These are phyloP conservation scores for Homalodisca vitripennis DNA, from an alignment of 1,140 invertebrate species.

Conservation along the genomic window DNA sequence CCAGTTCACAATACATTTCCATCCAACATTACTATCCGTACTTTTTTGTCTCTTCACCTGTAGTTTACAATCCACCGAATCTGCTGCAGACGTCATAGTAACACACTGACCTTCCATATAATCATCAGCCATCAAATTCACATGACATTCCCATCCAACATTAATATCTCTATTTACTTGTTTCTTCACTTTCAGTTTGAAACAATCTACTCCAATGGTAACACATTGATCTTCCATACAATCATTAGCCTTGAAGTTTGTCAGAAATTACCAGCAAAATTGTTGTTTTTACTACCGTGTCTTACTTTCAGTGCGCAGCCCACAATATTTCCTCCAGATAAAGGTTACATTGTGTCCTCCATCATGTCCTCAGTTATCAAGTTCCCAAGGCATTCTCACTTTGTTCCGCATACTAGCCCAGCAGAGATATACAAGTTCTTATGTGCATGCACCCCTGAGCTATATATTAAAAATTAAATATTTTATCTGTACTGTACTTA, in stretches of 20 bases:
- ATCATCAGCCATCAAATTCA: background rate
- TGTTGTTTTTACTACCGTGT: too few relatives aligned
- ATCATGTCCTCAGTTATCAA: too few relatives aligned
- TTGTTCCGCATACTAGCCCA: too few relatives aligned
- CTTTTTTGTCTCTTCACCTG: background rate
- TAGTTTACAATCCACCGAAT: constrained; percentile 65
- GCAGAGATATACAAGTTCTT: too few relatives aligned
- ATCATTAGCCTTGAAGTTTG: background rate
- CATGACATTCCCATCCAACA: background rate
- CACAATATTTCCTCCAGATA: too few relatives aligned
- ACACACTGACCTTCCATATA: background rate
- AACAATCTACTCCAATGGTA: constrained; percentile 69
- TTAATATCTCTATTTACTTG: background rate
- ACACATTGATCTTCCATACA: background rate
- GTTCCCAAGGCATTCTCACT: too few relatives aligned
- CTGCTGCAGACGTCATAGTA: constrained; percentile 71
- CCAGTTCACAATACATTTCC: background rate
- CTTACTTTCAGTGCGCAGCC: too few relatives aligned
- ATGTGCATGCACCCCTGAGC: too few relatives aligned
- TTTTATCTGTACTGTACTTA: too few relatives aligned
- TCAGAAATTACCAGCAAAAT: background rate
- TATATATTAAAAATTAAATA: too few relatives aligned
- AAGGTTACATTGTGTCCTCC: too few relatives aligned
- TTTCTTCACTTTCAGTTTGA: background rate
- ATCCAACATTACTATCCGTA: background rate